Conservation (phyloP, 2,113 vertebrate genomes). For the Microcebus jonahi region DNA sequence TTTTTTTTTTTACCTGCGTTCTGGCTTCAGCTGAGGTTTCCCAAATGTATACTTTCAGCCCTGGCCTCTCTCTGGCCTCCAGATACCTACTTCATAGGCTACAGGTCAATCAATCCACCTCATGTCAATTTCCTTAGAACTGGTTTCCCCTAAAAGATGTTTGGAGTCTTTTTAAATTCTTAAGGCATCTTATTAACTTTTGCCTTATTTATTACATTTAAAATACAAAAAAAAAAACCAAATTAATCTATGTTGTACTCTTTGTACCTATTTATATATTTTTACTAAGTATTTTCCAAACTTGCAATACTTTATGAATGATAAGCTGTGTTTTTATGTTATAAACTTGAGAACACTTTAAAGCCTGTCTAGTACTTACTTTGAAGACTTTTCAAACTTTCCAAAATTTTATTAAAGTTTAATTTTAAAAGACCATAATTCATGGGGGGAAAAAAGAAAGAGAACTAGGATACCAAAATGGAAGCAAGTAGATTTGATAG, state of each 20-base stretch:
- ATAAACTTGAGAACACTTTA: neutral
- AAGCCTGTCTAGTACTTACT: neutral
- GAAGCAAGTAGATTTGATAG: neutral
- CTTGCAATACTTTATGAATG: neutral
- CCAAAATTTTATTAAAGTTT: neutral
- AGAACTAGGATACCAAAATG: neutral
- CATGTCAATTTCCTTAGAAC: neutral
- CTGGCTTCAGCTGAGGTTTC: neutral
- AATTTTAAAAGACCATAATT: neutral
- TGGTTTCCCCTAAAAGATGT: neutral
- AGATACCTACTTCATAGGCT: neutral
- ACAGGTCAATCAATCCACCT: neutral
- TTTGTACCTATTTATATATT: neutral
- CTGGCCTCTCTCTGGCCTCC: neutral
- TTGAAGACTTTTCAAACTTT: constrained; percentile 26
- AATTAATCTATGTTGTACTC: neutral
- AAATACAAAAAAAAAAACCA: neutral
- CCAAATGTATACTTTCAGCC: neutral
- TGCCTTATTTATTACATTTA: neutral
- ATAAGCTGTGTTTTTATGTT: neutral
- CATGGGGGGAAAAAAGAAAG: neutral
- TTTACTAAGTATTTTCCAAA: neutral
- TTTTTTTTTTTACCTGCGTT: neutral
- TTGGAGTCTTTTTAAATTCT: neutral
- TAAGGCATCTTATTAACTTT: constrained; percentile 2